Evolutionary conservation across 1,140 invertebrate species (phyloP).

Genomic region (Aleiodes sp.): DNA sequence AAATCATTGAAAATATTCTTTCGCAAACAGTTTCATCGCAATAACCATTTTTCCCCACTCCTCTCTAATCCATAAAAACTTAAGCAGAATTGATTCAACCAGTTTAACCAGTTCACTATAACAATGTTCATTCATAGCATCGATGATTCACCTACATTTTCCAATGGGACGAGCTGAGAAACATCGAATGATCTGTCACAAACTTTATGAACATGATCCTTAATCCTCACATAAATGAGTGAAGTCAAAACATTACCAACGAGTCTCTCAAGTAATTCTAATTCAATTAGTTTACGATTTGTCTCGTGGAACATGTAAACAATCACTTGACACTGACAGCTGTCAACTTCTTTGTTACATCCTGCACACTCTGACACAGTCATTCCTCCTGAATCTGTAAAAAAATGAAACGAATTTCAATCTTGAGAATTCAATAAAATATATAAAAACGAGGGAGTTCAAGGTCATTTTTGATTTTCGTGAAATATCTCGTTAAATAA

Average conservation of each 20-base stretch:
- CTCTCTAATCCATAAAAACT: no score
- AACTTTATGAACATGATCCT: constrained; percentile 79
- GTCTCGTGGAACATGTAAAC: constrained; percentile 81
- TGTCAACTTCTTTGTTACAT: constrained; percentile 75
- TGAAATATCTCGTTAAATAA: no score
- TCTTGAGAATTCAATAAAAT: no score
- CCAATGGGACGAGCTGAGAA: constrained; percentile 76
- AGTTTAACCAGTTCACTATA: no score
- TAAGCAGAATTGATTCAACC: no score
- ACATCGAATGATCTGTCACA: constrained; percentile 87
- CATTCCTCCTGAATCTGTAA: constrained; percentile 67
- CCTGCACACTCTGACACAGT: constrained; percentile 73
- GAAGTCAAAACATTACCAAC: constrained; percentile 83
- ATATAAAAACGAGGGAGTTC: no score
- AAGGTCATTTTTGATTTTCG: not conserved
- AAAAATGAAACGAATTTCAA: no score
- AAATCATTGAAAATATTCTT: no score
- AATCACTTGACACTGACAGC: constrained; percentile 80
- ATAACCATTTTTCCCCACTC: no score
- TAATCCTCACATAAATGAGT: constrained; percentile 83
- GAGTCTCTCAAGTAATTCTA: constrained; percentile 81
- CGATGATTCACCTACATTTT: constrained; percentile 69
- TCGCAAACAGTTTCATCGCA: no score
- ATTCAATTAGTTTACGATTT: constrained; percentile 76
- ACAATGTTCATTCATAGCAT: not conserved